phyloP scores from a whole-genome alignment of 2,888 invertebrate species.

The Selenia dentaria region DNA sequence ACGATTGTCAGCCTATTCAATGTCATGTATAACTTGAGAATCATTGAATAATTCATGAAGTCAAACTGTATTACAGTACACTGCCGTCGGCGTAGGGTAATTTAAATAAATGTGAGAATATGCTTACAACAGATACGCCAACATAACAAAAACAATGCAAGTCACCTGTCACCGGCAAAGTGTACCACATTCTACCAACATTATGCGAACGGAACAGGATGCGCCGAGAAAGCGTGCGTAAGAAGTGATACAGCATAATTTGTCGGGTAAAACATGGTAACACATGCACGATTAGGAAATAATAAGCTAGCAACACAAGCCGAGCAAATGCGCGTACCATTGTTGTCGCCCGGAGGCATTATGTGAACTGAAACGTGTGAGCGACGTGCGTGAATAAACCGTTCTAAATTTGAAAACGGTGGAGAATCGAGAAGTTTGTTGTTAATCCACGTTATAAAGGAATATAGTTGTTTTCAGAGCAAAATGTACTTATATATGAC shows the following conservation, averaged over 20 bases:
- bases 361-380: slow-evolving; percentile 25
- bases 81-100: not conserved
- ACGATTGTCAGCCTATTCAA: no score
- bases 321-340: slow-evolving; percentile 37
- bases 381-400: slow-evolving; percentile 25
- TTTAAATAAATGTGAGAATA: slow-evolving; percentile 19
- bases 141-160: slow-evolving; percentile 29
- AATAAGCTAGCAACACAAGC: slow-evolving; percentile 44
- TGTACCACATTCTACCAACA: slow-evolving; percentile 31
- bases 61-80: not conserved
- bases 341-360: slow-evolving; percentile 27
- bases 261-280: slow-evolving; percentile 40
- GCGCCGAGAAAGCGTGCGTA: slow-evolving; percentile 50
- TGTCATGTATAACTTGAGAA: slow-evolving; percentile 18
- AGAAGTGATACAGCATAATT: slow-evolving; percentile 55
- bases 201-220: slow-evolving; percentile 41
- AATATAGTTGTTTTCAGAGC: no score
- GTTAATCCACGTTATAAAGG: no score
- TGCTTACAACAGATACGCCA: slow-evolving; percentile 11
- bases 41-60: slow-evolving; percentile 14
- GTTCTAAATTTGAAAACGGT: slow-evolving; percentile 20
- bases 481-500: no score
- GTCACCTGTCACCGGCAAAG: slow-evolving; percentile 25
- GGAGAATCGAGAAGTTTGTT: not conserved
- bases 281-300: slow-evolving; percentile 52